Evolutionary conservation across 2,888 invertebrate species (phyloP).

Genomic region (Athrips mouffetella): DNA sequence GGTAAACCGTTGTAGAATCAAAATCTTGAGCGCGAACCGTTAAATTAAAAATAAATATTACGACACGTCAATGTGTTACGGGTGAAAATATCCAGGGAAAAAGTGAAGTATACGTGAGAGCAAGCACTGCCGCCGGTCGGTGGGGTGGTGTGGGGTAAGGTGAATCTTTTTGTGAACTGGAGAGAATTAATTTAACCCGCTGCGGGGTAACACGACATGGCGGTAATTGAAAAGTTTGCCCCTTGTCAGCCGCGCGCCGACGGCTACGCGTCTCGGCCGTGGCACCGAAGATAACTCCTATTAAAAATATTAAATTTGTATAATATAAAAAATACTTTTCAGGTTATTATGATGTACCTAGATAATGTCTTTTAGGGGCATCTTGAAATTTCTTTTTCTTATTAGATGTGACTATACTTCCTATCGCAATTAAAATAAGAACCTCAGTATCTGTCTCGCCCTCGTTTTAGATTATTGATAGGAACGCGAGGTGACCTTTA

Average conservation of each 20-base stretch:
- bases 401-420: too few species aligned
- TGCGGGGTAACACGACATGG: slow-evolving; percentile 77
- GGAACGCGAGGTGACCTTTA: too few species aligned
- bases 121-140: slow-evolving; percentile 60
- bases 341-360: too few species aligned
- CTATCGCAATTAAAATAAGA: too few species aligned
- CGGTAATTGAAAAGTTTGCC: slow-evolving; percentile 79
- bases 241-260: slow-evolving; percentile 64
- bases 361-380: too few species aligned
- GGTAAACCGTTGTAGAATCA: slow-evolving; percentile 62
- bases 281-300: not conserved
- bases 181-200: slow-evolving; percentile 79
- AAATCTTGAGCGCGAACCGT: slow-evolving; percentile 67
- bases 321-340: not conserved
- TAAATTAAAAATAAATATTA: slow-evolving; percentile 79
- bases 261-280: slow-evolving; percentile 35
- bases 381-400: too few species aligned
- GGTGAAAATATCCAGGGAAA: slow-evolving; percentile 56
- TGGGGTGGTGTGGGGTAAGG: slow-evolving; percentile 57
- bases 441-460: too few species aligned
- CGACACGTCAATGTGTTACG: slow-evolving; percentile 77
- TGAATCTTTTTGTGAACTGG: slow-evolving; percentile 78
- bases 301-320: slow-evolving; percentile 5
- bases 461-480: too few species aligned
- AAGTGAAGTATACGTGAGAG: slow-evolving; percentile 42